Base-by-base conservation (phyloP, 2,888 invertebrate species). In the Pristionchus maxplancki region DNA sequence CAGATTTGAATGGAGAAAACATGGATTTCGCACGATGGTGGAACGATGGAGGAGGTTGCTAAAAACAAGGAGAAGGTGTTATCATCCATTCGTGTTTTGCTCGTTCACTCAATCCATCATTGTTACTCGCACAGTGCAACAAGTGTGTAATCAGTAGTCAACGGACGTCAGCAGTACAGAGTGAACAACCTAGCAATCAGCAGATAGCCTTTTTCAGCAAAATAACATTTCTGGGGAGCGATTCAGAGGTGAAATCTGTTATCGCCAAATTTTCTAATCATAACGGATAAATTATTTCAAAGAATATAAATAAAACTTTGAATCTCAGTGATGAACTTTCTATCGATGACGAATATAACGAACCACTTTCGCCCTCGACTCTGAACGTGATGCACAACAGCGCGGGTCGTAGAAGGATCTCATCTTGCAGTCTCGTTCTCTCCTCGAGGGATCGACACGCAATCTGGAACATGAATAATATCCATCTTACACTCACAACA, bases 311-410 rank as follows among this genome's bases (percentile, higher is more conserved):
- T n/a, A n/a, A n/a, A n/a, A n/a, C n/a, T n/a, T n/a, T n/a, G n/a
- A n/a, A n/a, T n/a, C n/a, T n/a, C n/a, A n/a, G n/a, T n/a, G n/a
- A n/a, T n/a, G n/a, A n/a, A n/a, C n/a, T n/a, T n/a, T n/a, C n/a
- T n/a, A n/a, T n/a, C n/a, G n/a, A n/a, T n/a, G n/a, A n/a, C n/a
- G n/a, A 71, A 31, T 9, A 11, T 6, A 31, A 81, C 88, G 9
- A 13, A 88, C 88, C 81, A 44, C 78, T 58, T 24, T 88, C 88
- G 8, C 88, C 88, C 24, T 44, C 81, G 4, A 88, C 48, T 0
- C 88, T 20, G 44, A 88, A 78, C 0, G 88, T 81, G 28, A 88
- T 88, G 31, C 88, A 88, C 40, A 88, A 11, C 17, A 78, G 81
- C 8, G 88, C 48, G 4, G 86, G 86, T 24, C 71, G 71, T 9